Base-by-base conservation (phyloP, 2,797 vertebrate species). In the Tokudaia muenninki region DNA sequence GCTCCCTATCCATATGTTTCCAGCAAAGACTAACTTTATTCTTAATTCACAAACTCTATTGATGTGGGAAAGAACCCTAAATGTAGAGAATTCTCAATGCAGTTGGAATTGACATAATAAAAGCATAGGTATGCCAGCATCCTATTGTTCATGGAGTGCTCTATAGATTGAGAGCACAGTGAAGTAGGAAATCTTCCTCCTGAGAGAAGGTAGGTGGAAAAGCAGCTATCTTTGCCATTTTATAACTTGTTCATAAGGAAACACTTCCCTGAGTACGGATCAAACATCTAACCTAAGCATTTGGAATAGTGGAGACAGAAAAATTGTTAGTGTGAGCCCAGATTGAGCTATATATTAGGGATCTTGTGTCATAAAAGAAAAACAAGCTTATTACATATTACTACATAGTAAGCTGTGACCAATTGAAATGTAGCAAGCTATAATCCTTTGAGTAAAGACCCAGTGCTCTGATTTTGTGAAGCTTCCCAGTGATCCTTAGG, bases 381-480 rank as follows among this genome's bases (percentile, higher is more conserved):
- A 41, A 41, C 24, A 63, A 44, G 59, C 22, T 65, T 47, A 47
- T 94, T 47, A 50, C 3, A 1, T 4, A 57, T 17, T 63, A 9
- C 63, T 96, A 41, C 61, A 91, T 79, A 55, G 26, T 72, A 75
- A 29, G 63, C 81, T 34, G 17, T 50, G 8, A 72, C 21, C 10
- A 75, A 10, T 22, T 57, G 29, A 92, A 72, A 14, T 6, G 13
- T 11, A 50, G 8, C 6, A 61, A 94, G 74, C 82, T 14, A n/a
- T 12, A 61, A 79, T 47, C 4, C 9, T 13, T 47, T 50, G 19
- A 92, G 70, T 17, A 90, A 95, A 44, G 29, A 13, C 12, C 59
- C 72, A 65, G 37, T 79, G 87, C 63, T 92, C n/a, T 88, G 59
- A 67, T 78, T 90, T 77, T 67, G 50, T 92, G 83, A 91, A 78